A percentile compares a stretch with the other conserved stretches of the same genome.
Evolutionary conservation across 2,797 vertebrate species (phyloP).

Genomic region (Sciaenops ocellatus): DNA sequence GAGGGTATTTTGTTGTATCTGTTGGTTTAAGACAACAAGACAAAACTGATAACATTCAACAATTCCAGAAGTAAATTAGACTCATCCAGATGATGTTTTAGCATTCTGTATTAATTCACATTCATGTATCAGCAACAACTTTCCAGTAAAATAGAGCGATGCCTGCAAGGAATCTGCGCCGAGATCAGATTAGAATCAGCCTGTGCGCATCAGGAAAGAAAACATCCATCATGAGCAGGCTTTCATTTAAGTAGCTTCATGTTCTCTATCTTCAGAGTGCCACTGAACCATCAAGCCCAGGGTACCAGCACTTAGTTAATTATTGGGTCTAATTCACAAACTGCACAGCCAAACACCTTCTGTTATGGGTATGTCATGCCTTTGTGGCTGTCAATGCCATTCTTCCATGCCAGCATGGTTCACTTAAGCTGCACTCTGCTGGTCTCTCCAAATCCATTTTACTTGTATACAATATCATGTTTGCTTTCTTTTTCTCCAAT

Average conservation of each 20-base stretch:
- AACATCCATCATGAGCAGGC: constrained; percentile 73
- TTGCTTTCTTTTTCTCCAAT: constrained; percentile 31
- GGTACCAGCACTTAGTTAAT: constrained; percentile 86
- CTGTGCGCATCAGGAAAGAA: constrained; percentile 53
- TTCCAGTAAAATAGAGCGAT: constrained; percentile 26
- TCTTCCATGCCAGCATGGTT: constrained; percentile 75
- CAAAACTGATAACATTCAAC: neutral
- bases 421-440: constrained; percentile 68
- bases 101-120: neutral
- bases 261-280: constrained; percentile 66
- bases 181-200: constrained; percentile 79
- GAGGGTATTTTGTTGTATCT: neutral
- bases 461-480: constrained; percentile 62
- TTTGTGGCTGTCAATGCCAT: constrained; percentile 69
- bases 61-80: neutral
- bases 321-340: constrained; percentile 80
- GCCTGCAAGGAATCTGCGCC: constrained; percentile 59
- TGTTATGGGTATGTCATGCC: constrained; percentile 74
- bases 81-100: neutral
- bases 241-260: constrained; percentile 81
- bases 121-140: constrained; percentile 29
- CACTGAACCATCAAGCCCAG: constrained; percentile 85
- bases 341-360: constrained; percentile 71
- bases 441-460: constrained; percentile 46
- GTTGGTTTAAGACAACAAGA: neutral